Evolutionary conservation across 2,113 vertebrate species (phyloP).

Genomic region (Brachionichthys hirsutus): DNA sequence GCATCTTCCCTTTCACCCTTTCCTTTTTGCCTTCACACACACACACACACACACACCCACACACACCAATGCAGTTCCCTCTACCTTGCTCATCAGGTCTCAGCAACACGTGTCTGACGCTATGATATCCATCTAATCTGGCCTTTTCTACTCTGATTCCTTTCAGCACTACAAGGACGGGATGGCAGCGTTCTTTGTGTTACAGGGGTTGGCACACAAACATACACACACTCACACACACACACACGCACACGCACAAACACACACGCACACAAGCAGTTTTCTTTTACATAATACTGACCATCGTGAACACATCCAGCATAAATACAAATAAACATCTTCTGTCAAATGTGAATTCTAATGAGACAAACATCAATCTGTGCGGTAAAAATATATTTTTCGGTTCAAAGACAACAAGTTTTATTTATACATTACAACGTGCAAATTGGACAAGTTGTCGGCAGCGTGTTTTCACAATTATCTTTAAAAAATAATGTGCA

Average conservation of each 20-base stretch:
- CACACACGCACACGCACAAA: constrained; percentile 4
- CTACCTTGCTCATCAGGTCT: constrained; percentile 59
- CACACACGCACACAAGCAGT: not conserved
- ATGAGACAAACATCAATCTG: too few species aligned
- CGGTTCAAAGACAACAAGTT: too few species aligned
- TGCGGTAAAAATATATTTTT: too few species aligned
- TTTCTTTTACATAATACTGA: not conserved
- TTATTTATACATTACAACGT: too few species aligned
- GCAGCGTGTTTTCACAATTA: too few species aligned
- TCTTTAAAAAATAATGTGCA: too few species aligned
- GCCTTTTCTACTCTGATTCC: constrained; percentile 43
- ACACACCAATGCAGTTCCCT: constrained; percentile 5
- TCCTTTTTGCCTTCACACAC: constrained; percentile 12
- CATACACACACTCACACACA: not conserved
- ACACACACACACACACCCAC: constrained; percentile 25
- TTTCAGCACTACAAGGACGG: constrained; percentile 23
- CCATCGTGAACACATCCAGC: too few species aligned
- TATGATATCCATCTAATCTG: constrained; percentile 60
- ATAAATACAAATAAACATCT: too few species aligned
- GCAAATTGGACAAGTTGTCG: too few species aligned
- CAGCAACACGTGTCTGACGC: constrained; percentile 60
- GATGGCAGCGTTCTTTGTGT: constrained; percentile 29
- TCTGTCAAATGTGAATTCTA: too few species aligned
- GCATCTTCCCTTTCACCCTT: constrained; percentile 54
- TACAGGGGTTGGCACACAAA: constrained; percentile 59